A percentile compares a stretch with the other conserved stretches of the same genome.
These are phyloP conservation scores for Urechis unicinctus DNA, from an alignment of 2,888 invertebrate species.

Conservation along the genomic window DNA sequence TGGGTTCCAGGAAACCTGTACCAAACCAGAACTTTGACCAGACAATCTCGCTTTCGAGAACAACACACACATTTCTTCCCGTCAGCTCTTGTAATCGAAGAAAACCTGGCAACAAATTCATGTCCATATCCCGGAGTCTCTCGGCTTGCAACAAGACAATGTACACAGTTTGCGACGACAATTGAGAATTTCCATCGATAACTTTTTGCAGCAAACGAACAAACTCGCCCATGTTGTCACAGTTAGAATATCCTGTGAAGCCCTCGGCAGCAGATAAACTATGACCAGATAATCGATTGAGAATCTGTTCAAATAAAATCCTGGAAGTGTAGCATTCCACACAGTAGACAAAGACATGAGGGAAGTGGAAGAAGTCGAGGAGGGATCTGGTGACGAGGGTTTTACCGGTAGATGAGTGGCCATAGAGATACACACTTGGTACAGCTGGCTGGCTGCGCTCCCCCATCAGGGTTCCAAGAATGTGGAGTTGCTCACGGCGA, in stretches of 20 bases:
- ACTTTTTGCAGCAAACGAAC: constrained; percentile 27
- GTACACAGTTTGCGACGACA: constrained; percentile 29
- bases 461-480: no score
- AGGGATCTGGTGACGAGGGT: constrained; percentile 57
- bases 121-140: constrained; percentile 68
- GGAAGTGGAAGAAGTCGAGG: constrained; percentile 27
- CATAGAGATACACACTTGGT: constrained; percentile 63
- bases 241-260: constrained; percentile 23
- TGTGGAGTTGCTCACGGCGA: no score
- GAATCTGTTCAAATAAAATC: constrained; percentile 70
- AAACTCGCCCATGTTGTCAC: constrained; percentile 49
- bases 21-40: constrained; percentile 74
- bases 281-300: constrained; percentile 57
- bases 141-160: constrained; percentile 73
- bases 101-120: constrained; percentile 67
- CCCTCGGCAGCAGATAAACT: constrained; percentile 19
- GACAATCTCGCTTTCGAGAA: constrained; percentile 71
- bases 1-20: constrained; percentile 65
- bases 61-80: constrained; percentile 64
- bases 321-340: constrained; percentile 73
- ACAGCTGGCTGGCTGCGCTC: not conserved
- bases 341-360: constrained; percentile 65
- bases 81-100: constrained; percentile 69
- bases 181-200: constrained; percentile 31
- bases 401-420: constrained; percentile 81